Percentiles rank a stretch among this genome's conserved stretches.
Conservation (phyloP, 2,888 invertebrate species). For the Teleogryllus oceanicus region DNA sequence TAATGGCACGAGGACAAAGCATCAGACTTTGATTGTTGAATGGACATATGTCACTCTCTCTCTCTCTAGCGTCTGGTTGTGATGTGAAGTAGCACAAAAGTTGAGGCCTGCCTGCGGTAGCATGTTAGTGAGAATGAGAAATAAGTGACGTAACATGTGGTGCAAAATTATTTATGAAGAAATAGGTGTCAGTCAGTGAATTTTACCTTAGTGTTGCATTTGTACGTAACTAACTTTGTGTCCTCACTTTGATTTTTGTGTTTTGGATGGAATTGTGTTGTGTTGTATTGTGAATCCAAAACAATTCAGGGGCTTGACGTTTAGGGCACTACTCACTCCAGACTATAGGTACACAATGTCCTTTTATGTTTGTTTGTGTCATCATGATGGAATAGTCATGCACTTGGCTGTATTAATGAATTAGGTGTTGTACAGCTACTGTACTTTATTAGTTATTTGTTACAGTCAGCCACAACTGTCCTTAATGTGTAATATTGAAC, state of each 20-base stretch:
- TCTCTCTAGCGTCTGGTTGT: constrained; percentile 12
- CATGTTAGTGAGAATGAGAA: neutral
- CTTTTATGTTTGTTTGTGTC: constrained; percentile 29
- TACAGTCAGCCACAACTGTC: constrained; percentile 32
- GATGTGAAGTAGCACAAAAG: constrained; percentile 4
- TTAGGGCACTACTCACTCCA: constrained; percentile 18
- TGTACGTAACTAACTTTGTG: constrained; percentile 34
- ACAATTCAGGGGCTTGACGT: constrained; percentile 22
- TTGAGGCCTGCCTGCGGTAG: neutral
- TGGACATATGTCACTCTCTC: neutral
- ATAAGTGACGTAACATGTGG: neutral
- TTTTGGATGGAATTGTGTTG: constrained; percentile 34
- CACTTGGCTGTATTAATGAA: constrained; percentile 29
- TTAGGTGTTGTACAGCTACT: constrained; percentile 32
- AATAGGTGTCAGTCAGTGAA: constrained; percentile 32
- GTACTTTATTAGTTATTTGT: constrained; percentile 37
- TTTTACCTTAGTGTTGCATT: constrained; percentile 35
- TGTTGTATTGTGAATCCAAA: constrained; percentile 21
- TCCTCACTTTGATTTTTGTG: constrained; percentile 32
- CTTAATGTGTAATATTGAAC: constrained; percentile 21
- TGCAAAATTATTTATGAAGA: constrained; percentile 22
- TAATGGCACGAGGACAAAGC: neutral
- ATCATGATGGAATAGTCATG: constrained; percentile 30
- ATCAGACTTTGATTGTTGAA: neutral
- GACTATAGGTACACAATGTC: neutral